Conservation (phyloP, 2,888 invertebrate species). For the Euzophera pinguis region DNA sequence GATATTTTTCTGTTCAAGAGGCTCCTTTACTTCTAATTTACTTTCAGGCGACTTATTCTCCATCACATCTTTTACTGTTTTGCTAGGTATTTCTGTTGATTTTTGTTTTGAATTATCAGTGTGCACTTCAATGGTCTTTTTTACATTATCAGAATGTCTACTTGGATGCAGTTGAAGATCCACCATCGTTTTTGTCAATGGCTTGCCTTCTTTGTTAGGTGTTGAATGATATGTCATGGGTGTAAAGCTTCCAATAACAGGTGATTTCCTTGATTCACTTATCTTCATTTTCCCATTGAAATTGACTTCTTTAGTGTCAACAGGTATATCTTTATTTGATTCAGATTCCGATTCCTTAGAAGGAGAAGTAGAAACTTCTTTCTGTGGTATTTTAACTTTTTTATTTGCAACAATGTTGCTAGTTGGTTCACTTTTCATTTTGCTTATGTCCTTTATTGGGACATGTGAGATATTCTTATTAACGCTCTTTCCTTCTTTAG, state of each 20-base stretch:
- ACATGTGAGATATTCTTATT: slow-evolving; percentile 46
- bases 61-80: slow-evolving; percentile 6
- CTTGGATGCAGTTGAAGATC: slow-evolving; percentile 66
- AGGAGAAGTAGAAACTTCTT: slow-evolving; percentile 31
- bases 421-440: slow-evolving; percentile 43
- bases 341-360: slow-evolving; percentile 35
- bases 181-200: slow-evolving; percentile 71
- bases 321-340: slow-evolving; percentile 32
- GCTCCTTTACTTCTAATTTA: slow-evolving; percentile 9
- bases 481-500: slow-evolving; percentile 41
- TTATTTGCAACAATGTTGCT: slow-evolving; percentile 45
- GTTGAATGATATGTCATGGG: slow-evolving; percentile 71
- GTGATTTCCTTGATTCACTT: slow-evolving; percentile 65
- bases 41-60: slow-evolving; percentile 13
- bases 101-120: slow-evolving; percentile 56
- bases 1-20: slow-evolving; percentile 1
- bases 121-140: slow-evolving; percentile 71
- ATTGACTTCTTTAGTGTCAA: slow-evolving; percentile 54
- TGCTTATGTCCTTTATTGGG: slow-evolving; percentile 53
- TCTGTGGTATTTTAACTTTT: slow-evolving; percentile 33
- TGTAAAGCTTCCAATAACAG: slow-evolving; percentile 60
- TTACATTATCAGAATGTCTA: slow-evolving; percentile 65
- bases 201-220: slow-evolving; percentile 69
- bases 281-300: slow-evolving; percentile 63
- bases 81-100: slow-evolving; percentile 30